Percentiles rank a stretch among this genome's conserved stretches.
Conservation (phyloP, 2,113 vertebrate species). For the Pachyramphus minor region DNA sequence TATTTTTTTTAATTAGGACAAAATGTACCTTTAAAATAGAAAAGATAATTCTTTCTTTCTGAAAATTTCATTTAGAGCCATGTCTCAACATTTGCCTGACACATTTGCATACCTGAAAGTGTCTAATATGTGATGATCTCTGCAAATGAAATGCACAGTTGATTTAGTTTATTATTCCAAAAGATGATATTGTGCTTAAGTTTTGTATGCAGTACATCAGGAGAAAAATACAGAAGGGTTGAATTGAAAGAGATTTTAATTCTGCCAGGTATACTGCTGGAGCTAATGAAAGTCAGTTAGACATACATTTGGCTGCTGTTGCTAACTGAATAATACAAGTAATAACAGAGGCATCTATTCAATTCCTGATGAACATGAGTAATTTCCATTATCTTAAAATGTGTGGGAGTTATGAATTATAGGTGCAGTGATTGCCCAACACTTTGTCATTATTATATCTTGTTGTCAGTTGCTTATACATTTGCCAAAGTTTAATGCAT, state of each 20-base stretch:
- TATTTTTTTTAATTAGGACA: not conserved
- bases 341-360: slow-evolving; percentile 60
- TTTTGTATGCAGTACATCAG: not conserved
- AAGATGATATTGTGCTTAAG: slow-evolving; percentile 23
- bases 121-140: not conserved
- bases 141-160: slow-evolving; percentile 28
- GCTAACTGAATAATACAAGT: slow-evolving; percentile 55
- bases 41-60: slow-evolving; percentile 15
- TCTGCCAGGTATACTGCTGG: slow-evolving; percentile 36
- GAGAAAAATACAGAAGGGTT: not conserved
- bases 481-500: slow-evolving; percentile 58
- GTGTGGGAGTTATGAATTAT: slow-evolving; percentile 60
- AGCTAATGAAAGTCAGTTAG: slow-evolving; percentile 60
- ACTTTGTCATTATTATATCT: slow-evolving; percentile 48
- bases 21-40: slow-evolving; percentile 14
- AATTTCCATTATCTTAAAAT: slow-evolving; percentile 60
- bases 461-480: slow-evolving; percentile 54
- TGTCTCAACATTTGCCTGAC: not conserved
- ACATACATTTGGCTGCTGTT: slow-evolving; percentile 47
- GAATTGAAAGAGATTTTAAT: slow-evolving; percentile 40
- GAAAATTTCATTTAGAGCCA: not conserved
- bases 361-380: slow-evolving; percentile 58
- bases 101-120: slow-evolving; percentile 27
- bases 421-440: slow-evolving; percentile 51
- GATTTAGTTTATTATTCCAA: slow-evolving; percentile 32